phyloP scores from a whole-genome alignment of 92 coral and sea anemone species.

The Palythoa grandis region DNA sequence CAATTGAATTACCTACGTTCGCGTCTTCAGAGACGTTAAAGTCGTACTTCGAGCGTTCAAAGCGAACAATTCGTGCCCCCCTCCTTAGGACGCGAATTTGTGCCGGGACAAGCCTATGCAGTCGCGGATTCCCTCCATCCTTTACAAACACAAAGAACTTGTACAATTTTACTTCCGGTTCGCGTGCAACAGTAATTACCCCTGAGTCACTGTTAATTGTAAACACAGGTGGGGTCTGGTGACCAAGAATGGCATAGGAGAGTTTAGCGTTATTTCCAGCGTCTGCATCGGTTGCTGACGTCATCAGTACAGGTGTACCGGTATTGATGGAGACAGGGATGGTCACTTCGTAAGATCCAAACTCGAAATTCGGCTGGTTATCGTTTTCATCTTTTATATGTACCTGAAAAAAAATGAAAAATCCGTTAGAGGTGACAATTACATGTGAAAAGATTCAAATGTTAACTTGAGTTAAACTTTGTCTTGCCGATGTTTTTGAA shows the following conservation, averaged over 20 bases:
- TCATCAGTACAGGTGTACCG: constrained; percentile 75
- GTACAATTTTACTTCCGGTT: constrained; percentile 82
- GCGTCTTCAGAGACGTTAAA: constrained; percentile 64
- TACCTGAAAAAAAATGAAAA: constrained; percentile 57
- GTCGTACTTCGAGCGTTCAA: constrained; percentile 73
- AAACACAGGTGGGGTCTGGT: constrained; percentile 95
- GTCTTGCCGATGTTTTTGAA: background rate
- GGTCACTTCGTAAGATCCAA: constrained; percentile 81
- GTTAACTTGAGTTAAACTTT: background rate
- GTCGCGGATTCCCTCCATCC: constrained; percentile 81
- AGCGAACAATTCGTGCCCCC: constrained; percentile 74
- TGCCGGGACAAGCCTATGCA: constrained; percentile 69
- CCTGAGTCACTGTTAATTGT: constrained; percentile 75
- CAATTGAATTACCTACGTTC: constrained; percentile 35
- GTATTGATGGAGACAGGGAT: constrained; percentile 70
- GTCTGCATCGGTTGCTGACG: constrained; percentile 91
- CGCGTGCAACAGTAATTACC: constrained; percentile 65
- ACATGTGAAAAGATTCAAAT: too few relatives aligned
- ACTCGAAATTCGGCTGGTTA: constrained; percentile 90
- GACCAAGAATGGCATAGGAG: constrained; percentile 88
- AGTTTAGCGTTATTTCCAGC: constrained; percentile 84
- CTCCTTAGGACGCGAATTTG: constrained; percentile 66
- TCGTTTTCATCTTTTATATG: constrained; percentile 87
- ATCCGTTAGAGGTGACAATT: background rate
- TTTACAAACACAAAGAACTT: constrained; percentile 87